phyloP scores from a whole-genome alignment of 2,888 invertebrate species.

The Punctoribates punctum region DNA sequence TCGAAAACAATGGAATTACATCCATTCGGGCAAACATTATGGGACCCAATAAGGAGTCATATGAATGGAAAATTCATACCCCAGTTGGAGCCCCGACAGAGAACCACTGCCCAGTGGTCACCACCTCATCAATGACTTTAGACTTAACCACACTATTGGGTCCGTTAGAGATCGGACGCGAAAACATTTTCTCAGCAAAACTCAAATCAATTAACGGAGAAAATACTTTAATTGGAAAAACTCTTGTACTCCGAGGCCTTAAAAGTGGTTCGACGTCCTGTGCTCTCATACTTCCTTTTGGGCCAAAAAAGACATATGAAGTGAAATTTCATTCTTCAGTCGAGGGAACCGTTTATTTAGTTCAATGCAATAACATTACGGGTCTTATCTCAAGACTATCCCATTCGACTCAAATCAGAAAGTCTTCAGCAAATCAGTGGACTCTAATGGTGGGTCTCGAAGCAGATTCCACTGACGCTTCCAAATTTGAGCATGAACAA shows the following conservation, averaged over 20 bases:
- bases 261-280: conserved; percentile 47
- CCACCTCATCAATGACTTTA: conserved; percentile 23
- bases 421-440: conserved; percentile 47
- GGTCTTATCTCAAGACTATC: conserved; percentile 45
- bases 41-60: conserved; percentile 33
- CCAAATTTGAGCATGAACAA: conserved; percentile 44
- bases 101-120: conserved; percentile 27
- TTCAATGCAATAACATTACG: conserved; percentile 47
- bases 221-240: conserved; percentile 47
- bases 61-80: conserved; percentile 40
- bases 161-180: conserved; percentile 45
- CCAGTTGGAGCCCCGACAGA: neutral
- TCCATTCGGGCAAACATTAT: conserved; percentile 40
- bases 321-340: conserved; percentile 46
- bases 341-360: conserved; percentile 47
- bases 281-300: conserved; percentile 47
- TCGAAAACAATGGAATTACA: conserved; percentile 33
- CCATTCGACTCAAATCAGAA: conserved; percentile 46
- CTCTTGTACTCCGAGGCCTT: conserved; percentile 46
- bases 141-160: conserved; percentile 47
- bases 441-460: conserved; percentile 44
- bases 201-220: conserved; percentile 43
- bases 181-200: conserved; percentile 42
- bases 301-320: conserved; percentile 33
- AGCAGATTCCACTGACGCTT: conserved; percentile 40